phyloP scores from a whole-genome alignment of 2,888 invertebrate species.

The Ctenicera cuprea region DNA sequence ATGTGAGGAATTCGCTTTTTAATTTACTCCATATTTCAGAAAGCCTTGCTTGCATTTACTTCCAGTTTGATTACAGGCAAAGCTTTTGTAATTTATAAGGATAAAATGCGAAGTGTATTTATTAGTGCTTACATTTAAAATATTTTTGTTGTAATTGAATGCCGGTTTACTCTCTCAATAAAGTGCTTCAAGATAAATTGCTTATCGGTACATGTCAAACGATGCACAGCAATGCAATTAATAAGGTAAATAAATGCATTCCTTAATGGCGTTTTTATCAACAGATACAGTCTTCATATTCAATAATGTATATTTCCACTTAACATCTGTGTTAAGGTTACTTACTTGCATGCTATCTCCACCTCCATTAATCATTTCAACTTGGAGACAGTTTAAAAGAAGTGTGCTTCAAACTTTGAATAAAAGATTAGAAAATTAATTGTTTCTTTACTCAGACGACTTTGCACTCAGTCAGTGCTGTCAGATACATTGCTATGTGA shows the following conservation, averaged over 20 bases:
- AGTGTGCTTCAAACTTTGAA: conserved; percentile 25
- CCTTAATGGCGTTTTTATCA: conserved; percentile 64
- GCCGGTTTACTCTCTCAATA: conserved; percentile 23
- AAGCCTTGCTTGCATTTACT: background rate
- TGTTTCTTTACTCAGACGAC: conserved; percentile 5
- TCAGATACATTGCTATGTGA: conserved; percentile 7
- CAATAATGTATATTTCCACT: conserved; percentile 61
- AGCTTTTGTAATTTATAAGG: conserved; percentile 11
- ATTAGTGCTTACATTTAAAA: conserved; percentile 7
- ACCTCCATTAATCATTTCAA: conserved; percentile 56
- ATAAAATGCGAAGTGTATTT: conserved; percentile 11
- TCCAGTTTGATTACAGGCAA: background rate
- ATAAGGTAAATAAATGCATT: conserved; percentile 64
- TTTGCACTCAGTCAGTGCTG: conserved; percentile 2
- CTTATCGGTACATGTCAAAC: conserved; percentile 60
- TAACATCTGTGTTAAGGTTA: conserved; percentile 62
- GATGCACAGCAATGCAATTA: conserved; percentile 60
- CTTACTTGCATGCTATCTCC: conserved; percentile 49
- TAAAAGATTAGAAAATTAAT: conserved; percentile 32
- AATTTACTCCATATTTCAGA: too few relatives aligned
- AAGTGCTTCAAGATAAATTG: conserved; percentile 56
- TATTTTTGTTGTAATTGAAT: conserved; percentile 30
- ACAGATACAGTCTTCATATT: conserved; percentile 61
- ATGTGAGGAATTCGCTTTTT: too few relatives aligned
- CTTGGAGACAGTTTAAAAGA: conserved; percentile 24